Evolutionary conservation across 2,797 vertebrate genomes (phyloP).

Genomic region (Aselliscus stoliczkanus): DNA sequence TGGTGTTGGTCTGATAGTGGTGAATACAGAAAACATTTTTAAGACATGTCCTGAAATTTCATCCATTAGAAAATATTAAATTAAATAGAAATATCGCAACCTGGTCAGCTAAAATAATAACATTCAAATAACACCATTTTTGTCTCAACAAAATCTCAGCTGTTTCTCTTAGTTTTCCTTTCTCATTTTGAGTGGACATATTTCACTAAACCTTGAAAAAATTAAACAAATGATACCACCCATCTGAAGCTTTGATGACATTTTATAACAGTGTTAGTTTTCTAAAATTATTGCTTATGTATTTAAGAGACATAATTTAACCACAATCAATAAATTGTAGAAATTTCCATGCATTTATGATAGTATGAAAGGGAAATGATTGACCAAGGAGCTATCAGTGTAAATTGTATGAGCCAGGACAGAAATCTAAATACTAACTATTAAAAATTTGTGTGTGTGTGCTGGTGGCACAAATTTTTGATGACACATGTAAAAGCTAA

Average conservation of each 20-base stretch:
- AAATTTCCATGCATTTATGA: not conserved
- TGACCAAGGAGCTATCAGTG: slow-evolving; percentile 16
- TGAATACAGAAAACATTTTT: not conserved
- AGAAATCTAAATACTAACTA: slow-evolving; percentile 28
- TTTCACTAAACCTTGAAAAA: not conserved
- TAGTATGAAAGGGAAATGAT: not conserved
- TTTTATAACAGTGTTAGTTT: not conserved
- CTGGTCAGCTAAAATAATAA: not conserved
- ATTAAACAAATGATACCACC: not conserved
- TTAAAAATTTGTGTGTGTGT: not conserved
- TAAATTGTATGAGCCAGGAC: not conserved
- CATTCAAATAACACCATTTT: not conserved
- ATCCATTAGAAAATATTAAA: not conserved
- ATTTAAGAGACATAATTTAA: slow-evolving; percentile 14
- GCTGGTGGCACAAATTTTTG: not conserved
- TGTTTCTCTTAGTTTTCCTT: not conserved
- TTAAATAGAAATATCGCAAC: not conserved
- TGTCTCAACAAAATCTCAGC: not conserved
- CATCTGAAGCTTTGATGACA: not conserved
- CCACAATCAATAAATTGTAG: not conserved
- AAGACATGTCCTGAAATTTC: not conserved
- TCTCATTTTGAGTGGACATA: not conserved
- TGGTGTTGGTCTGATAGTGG: not conserved
- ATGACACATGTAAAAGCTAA: slow-evolving; percentile 30
- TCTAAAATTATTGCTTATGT: not conserved